These are phyloP conservation scores for Heterodera filipjevi DNA, from an alignment of 2,888 invertebrate genomes.

Conservation along the genomic window DNA sequence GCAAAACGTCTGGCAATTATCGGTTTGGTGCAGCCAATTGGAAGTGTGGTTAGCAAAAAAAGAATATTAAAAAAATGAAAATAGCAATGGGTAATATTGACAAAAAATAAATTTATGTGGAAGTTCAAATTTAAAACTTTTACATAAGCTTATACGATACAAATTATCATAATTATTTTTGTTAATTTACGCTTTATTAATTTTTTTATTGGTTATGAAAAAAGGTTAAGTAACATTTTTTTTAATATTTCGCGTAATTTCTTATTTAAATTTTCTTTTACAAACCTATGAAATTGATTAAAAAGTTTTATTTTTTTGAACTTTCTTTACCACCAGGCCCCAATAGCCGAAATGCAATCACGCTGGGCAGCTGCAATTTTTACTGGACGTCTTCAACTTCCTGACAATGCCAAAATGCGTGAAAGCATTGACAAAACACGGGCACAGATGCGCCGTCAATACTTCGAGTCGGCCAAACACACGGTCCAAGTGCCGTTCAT, in stretches of 20 bases:
- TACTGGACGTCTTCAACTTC: constrained; percentile 47
- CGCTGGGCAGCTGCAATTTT: constrained; percentile 59
- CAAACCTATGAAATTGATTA: no score
- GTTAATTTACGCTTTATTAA: no score
- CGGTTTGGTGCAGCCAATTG: constrained; percentile 68
- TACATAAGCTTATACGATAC: no score
- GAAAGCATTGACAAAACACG: constrained; percentile 52
- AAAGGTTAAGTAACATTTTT: no score
- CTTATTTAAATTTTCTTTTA: no score
- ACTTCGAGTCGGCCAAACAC: constrained; percentile 58
- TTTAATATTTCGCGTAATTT: no score
- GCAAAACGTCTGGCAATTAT: constrained; percentile 64
- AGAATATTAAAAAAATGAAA: no score
- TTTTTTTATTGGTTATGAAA: no score
- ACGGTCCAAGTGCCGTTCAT: constrained; percentile 52
- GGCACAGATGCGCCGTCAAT: constrained; percentile 54
- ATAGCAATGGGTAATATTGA: no score
- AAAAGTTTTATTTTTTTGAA: no score
- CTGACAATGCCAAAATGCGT: constrained; percentile 43
- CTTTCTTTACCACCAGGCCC: constrained; percentile 59
- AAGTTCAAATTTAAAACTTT: background rate
- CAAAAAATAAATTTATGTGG: background rate
- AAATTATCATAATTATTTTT: no score
- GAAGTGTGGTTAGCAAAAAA: constrained; percentile 62
- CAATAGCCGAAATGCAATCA: constrained; percentile 67